Evolutionary conservation across 2,888 invertebrate genomes (phyloP), one percentile per base, ranked within the genome.

Genomic region (Ophioninae sp.): DNA sequence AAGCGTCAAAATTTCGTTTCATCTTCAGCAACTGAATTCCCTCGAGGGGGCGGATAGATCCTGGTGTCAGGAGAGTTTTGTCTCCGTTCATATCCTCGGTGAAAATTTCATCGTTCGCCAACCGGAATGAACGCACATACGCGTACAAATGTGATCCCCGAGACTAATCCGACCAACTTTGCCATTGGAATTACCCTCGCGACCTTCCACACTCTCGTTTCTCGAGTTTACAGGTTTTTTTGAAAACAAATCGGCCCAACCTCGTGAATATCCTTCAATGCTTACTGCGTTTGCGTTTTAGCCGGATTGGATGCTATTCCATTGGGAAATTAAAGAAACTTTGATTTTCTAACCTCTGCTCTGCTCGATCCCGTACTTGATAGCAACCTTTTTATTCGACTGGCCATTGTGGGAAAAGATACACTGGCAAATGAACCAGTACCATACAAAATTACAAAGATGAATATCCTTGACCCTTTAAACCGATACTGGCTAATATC

Each of bases 271-370:
- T 20, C 17, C 37, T 22, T 6, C 41, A 59, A 59, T 5, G 7
- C 30, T 30, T 17, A 7, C 56, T 13, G 22, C 37, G 51, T 22
- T 41, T 59, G n/a, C 63, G 58, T 63, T 76, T 80, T 79, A 61
- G 51, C 64, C 58, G 61, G 51, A 30, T 20, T 65, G 65, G 17
- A 75, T 22, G 63, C 20, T 68, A 82, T 88, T 86, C 89, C 89
- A 88, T 80, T 80, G 90, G 90, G 89, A 90, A 90, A 90, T 90
- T 90, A 90, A 90, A 89, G 88, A 87, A 76, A 79, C 85, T 77
- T 81, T 75, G 80, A 72, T 72, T 78, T 74, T 79, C 65, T 68
- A n/a, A n/a, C n/a, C n/a, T n/a, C n/a, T n/a, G n/a, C n/a, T n/a
- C n/a, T n/a, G n/a, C n/a, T n/a, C n/a, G n/a, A n/a, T n/a, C n/a